Percentiles rank a stretch among this genome's conserved stretches.
phyloP scores from a whole-genome alignment of 2,888 invertebrate species.

The Chymomyza amoena region DNA sequence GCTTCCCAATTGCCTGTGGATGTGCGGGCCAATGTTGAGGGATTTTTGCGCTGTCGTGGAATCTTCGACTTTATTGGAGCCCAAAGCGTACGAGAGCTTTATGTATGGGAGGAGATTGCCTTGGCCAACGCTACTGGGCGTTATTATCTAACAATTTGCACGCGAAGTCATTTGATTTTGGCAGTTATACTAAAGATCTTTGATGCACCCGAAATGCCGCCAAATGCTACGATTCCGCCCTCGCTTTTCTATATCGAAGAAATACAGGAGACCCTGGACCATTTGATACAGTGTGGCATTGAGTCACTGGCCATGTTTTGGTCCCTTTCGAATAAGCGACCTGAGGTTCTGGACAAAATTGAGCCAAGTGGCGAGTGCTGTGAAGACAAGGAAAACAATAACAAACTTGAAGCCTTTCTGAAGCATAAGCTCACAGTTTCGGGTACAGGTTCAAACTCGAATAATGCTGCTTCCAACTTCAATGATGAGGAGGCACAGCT shows the following conservation, averaged over 20 bases:
- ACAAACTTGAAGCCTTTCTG: constrained; percentile 58
- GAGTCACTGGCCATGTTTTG: constrained; percentile 84
- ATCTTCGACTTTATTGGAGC: constrained; percentile 84
- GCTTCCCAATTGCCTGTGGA: constrained; percentile 88
- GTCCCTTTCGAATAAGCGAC: constrained; percentile 84
- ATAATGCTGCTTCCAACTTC: constrained; percentile 48
- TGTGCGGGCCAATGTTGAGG: constrained; percentile 87
- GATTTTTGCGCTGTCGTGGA: constrained; percentile 87
- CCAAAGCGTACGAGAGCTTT: constrained; percentile 85
- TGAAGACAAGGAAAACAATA: constrained; percentile 48
- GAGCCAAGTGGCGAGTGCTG: constrained; percentile 37
- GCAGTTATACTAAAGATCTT: constrained; percentile 83
- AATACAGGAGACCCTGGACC: constrained; percentile 90
- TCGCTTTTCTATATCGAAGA: constrained; percentile 90
- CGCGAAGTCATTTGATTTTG: constrained; percentile 85
- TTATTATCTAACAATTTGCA: constrained; percentile 87
- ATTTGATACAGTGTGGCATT: constrained; percentile 87
- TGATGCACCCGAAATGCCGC: constrained; percentile 60
- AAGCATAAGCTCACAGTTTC: constrained; percentile 54
- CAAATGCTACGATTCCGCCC: constrained; percentile 57
- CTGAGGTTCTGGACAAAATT: constrained; percentile 73
- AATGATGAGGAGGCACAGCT: constrained; percentile 69
- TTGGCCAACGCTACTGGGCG: constrained; percentile 75
- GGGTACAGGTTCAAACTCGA: constrained; percentile 19
- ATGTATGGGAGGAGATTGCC: constrained; percentile 87